Percentiles rank a stretch among this genome's conserved stretches.
Evolutionary conservation across 1,140 invertebrate genomes (phyloP).

Genomic region (Macrosteles quadrilineatus): DNA sequence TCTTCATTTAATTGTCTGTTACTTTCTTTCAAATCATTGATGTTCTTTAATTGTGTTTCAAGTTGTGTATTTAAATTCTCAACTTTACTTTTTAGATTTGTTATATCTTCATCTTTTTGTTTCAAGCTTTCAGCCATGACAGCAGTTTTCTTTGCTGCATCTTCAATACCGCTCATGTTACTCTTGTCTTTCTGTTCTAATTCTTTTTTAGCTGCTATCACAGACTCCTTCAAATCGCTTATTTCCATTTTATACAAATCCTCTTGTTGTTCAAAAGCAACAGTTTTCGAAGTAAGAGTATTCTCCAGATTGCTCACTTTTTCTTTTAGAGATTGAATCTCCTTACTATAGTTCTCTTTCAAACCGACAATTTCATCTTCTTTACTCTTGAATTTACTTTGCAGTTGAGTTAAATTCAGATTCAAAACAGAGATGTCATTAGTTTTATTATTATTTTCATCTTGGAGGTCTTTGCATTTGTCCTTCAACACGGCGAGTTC

Average conservation of each 20-base stretch:
- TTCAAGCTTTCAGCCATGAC: constrained; percentile 55
- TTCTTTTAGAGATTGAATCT: constrained; percentile 37
- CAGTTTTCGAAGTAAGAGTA: constrained; percentile 9
- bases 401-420: constrained; percentile 4
- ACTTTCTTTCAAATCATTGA: neutral
- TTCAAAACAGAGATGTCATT: neutral
- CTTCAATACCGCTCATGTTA: constrained; percentile 37
- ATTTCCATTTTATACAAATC: constrained; percentile 54
- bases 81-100: constrained; percentile 45
- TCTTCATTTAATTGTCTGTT: neutral
- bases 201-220: constrained; percentile 34
- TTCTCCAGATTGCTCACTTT: constrained; percentile 33
- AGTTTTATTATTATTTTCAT: constrained; percentile 20
- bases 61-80: constrained; percentile 46
- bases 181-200: constrained; percentile 38
- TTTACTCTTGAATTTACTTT: constrained; percentile 6
- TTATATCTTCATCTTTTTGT: constrained; percentile 50
- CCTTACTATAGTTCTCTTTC: constrained; percentile 20
- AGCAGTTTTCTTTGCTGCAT: constrained; percentile 52
- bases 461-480: constrained; percentile 20
- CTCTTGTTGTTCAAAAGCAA: constrained; percentile 40
- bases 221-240: constrained; percentile 45
- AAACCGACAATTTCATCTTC: constrained; percentile 23
- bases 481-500: neutral
- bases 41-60: neutral